phyloP scores from a whole-genome alignment of 2,888 invertebrate species.

The Cephus spinipes region DNA sequence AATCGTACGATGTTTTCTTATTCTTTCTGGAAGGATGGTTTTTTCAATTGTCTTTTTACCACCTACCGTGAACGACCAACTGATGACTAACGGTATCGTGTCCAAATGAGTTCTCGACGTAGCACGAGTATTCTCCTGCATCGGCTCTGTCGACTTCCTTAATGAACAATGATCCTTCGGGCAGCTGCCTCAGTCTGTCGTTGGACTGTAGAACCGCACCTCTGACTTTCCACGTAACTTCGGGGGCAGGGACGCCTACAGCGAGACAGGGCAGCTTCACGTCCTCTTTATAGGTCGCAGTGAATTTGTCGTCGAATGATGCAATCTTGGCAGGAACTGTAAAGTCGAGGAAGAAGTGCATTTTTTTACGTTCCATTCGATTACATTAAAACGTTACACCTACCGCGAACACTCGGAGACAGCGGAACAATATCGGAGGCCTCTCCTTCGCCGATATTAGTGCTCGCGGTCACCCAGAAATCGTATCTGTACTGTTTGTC shows the following conservation, averaged over 20 bases:
- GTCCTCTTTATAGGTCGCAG: conserved; percentile 91
- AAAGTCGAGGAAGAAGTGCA: conserved; percentile 38
- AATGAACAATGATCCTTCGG: conserved; percentile 92
- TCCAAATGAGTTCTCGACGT: conserved; percentile 92
- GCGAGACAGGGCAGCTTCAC: conserved; percentile 92
- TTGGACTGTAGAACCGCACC: conserved; percentile 83
- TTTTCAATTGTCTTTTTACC: neutral
- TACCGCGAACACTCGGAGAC: conserved; percentile 85
- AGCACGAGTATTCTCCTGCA: conserved; percentile 94
- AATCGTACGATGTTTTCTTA: neutral
- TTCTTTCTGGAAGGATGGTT: neutral
- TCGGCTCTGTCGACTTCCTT: conserved; percentile 90
- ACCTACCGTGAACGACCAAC: conserved; percentile 83
- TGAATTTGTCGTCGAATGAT: conserved; percentile 93
- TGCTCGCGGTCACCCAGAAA: conserved; percentile 95
- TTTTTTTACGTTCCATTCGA: no score
- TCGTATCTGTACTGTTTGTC: conserved; percentile 87
- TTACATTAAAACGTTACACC: conserved; percentile 11
- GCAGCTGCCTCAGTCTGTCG: conserved; percentile 85
- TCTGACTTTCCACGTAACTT: conserved; percentile 85
- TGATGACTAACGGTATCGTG: conserved; percentile 93
- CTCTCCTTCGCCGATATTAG: conserved; percentile 94
- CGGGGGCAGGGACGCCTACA: conserved; percentile 91
- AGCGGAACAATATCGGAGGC: conserved; percentile 88
- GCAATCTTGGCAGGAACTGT: conserved; percentile 93